Conservation (phyloP, 1,140 invertebrate species). For the Diachasma alloeum region DNA sequence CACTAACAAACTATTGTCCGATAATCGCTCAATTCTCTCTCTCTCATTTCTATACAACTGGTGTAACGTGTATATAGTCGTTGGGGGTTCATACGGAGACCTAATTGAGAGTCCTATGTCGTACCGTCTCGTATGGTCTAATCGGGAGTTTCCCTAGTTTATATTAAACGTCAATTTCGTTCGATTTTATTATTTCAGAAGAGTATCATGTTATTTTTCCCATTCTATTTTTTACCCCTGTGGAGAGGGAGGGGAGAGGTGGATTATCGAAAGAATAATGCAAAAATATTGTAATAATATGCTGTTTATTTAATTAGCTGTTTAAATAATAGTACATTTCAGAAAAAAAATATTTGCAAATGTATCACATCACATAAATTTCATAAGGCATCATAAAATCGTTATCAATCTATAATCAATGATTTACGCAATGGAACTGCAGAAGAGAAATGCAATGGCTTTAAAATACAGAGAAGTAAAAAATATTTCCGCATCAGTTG, state of each 20-base stretch:
- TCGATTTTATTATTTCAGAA: too few species aligned
- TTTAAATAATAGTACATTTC: slow-evolving; percentile 6
- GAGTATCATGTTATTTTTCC: too few species aligned
- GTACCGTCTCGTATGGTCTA: neutral
- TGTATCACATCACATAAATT: slow-evolving; percentile 6
- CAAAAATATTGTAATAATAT: neutral
- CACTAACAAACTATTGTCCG: slow-evolving; percentile 65
- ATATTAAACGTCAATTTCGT: neutral
- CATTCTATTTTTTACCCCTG: too few species aligned
- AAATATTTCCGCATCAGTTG: slow-evolving; percentile 45
- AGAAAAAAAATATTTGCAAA: slow-evolving; percentile 21
- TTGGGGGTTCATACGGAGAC: neutral
- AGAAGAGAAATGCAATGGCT: neutral
- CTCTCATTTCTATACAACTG: slow-evolving; percentile 13
- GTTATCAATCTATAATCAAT: neutral
- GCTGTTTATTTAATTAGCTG: neutral
- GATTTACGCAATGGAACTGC: neutral
- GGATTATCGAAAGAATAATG: neutral
- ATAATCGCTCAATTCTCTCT: slow-evolving; percentile 55
- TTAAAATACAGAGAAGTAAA: neutral
- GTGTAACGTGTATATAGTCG: neutral
- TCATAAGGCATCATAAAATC: slow-evolving; percentile 5
- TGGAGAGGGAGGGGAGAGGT: neutral
- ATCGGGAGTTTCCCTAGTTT: neutral
- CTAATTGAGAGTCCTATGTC: neutral